Percentiles rank a stretch among this genome's conserved stretches.
These are phyloP conservation scores for Cyclura pinguis DNA, from an alignment of 2,797 vertebrate genomes.

Conservation along the genomic window DNA sequence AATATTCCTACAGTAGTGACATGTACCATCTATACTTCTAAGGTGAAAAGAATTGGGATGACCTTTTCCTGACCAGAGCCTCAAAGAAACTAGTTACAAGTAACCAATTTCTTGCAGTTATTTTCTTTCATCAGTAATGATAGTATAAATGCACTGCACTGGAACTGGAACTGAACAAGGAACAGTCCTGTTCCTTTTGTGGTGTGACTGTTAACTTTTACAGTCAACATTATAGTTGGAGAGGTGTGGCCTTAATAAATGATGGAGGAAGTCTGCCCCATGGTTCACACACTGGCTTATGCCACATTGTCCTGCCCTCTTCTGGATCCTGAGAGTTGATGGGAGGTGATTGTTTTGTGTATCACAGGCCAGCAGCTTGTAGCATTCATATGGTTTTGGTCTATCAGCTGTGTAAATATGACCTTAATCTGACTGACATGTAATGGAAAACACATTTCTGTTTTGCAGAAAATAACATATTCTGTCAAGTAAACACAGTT, in stretches of 20 bases:
- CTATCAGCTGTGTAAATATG: neutral
- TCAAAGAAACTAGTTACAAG: neutral
- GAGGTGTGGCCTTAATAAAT: neutral
- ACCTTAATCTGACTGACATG: neutral
- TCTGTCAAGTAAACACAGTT: neutral
- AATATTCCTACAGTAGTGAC: too few species aligned
- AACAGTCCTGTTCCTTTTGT: too few species aligned
- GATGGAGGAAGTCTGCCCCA: neutral
- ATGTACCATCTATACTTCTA: neutral
- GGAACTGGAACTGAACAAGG: too few species aligned
- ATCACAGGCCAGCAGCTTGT: too few species aligned
- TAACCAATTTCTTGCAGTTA: neutral
- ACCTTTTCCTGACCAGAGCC: neutral
- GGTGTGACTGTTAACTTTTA: too few species aligned
- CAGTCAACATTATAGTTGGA: too few species aligned
- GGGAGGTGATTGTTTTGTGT: too few species aligned
- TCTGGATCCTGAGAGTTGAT: neutral
- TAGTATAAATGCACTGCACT: neutral
- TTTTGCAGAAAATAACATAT: neutral
- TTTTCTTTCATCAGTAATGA: neutral
- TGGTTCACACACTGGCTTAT: too few species aligned
- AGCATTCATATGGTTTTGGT: neutral
- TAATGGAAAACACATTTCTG: neutral
- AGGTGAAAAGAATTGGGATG: neutral
- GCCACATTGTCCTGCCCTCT: too few species aligned